Percentiles rank a stretch among this genome's conserved stretches.
Conservation (phyloP, 2,113 vertebrate genomes). For the Butorides virescens region DNA sequence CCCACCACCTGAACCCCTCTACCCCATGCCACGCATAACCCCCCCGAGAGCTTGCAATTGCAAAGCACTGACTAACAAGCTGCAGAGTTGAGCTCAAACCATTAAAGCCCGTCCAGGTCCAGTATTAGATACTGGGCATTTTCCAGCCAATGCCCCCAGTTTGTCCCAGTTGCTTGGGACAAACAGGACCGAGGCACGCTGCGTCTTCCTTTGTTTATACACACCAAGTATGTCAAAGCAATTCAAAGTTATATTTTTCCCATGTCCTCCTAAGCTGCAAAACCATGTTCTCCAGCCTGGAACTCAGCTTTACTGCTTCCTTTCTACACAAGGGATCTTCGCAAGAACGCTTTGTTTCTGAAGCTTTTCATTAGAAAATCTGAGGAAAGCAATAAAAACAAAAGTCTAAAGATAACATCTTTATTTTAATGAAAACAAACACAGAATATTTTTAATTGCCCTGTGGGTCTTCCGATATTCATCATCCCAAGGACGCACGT, state of each 20-base stretch:
- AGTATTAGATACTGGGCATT: not conserved
- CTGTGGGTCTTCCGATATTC: not conserved
- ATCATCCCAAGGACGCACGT: not conserved
- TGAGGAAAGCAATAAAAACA: conserved; percentile 16
- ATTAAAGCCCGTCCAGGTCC: accelerated
- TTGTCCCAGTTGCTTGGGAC: conserved; percentile 28
- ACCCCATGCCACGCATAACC: accelerated
- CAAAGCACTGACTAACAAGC: not conserved
- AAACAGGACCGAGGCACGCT: conserved; percentile 53
- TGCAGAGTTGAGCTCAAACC: not conserved
- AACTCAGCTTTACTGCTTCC: conserved; percentile 8
- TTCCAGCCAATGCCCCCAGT: conserved; percentile 38
- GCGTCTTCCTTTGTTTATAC: conserved; percentile 69
- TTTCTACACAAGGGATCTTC: conserved; percentile 24
- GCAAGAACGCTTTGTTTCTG: conserved; percentile 15
- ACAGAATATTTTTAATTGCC: not conserved
- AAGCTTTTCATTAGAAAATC: conserved; percentile 66
- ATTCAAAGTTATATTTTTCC: conserved; percentile 59
- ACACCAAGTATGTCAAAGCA: conserved; percentile 58
- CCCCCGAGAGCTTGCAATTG: not conserved
- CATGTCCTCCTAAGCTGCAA: conserved; percentile 36
- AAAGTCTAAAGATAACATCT: conserved; percentile 14
- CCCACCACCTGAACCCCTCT: not conserved
- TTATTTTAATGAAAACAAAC: conserved; percentile 17
- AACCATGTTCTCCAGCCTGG: conserved; percentile 40